Conservation (phyloP, 2,113 vertebrate genomes). For the Garra rufa region DNA sequence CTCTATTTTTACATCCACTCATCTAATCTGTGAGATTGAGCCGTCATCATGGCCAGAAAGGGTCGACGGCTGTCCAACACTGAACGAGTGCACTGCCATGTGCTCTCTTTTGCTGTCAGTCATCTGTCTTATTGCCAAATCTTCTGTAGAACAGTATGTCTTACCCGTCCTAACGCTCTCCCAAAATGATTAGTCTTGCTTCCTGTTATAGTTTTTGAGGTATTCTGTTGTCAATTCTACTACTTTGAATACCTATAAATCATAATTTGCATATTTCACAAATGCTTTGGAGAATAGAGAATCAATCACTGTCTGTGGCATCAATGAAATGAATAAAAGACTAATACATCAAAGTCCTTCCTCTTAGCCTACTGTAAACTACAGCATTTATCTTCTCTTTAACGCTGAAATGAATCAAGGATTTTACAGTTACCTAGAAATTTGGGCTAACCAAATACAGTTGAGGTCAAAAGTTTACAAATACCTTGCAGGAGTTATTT, state of each 20-base stretch:
- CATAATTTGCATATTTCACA: not conserved
- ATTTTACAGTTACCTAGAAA: not conserved
- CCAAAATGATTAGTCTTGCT: not conserved
- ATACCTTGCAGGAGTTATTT: no score
- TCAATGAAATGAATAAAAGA: not conserved
- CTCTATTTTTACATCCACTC: not conserved
- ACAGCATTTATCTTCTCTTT: not conserved
- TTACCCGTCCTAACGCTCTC: not conserved
- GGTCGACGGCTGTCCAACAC: slow-evolving; percentile 27
- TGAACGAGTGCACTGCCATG: not conserved
- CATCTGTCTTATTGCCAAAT: not conserved
- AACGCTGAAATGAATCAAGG: not conserved
- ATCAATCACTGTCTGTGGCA: not conserved
- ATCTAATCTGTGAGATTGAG: slow-evolving; percentile 36
- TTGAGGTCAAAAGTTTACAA: no score
- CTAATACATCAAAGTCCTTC: not conserved
- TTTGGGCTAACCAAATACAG: not conserved
- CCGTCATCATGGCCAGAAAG: slow-evolving; percentile 7
- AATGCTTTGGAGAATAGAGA: not conserved
- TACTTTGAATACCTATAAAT: not conserved
- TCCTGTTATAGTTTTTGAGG: not conserved
- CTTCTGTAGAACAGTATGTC: not conserved
- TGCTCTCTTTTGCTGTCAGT: not conserved
- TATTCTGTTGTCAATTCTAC: not conserved
- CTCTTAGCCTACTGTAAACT: not conserved